Conservation (phyloP, 2,113 vertebrate species). For the Hemiprocne comata region DNA sequence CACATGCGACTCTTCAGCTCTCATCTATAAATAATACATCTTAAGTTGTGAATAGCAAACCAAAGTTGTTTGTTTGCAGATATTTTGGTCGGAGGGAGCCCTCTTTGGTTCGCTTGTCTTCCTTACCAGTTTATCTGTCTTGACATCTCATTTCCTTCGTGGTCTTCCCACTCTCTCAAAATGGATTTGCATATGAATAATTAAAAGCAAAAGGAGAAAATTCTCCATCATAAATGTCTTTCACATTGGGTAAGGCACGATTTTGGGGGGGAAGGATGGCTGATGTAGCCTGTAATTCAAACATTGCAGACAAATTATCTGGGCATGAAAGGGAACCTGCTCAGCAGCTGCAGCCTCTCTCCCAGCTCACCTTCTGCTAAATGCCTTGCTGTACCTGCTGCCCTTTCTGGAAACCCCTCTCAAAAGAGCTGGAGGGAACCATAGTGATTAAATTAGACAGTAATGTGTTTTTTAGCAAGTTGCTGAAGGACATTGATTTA, state of each 20-base stretch:
- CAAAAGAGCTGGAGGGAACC: background rate
- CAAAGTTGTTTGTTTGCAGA: background rate
- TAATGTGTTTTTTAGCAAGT: background rate
- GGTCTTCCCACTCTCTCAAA: background rate
- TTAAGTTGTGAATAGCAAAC: background rate
- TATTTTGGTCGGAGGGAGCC: background rate
- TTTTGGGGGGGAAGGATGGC: background rate
- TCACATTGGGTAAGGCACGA: background rate
- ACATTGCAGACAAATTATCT: background rate
- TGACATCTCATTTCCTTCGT: conserved; percentile 11
- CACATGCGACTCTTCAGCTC: background rate
- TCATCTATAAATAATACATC: conserved; percentile 24
- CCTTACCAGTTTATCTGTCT: conserved; percentile 9
- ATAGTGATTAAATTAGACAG: background rate
- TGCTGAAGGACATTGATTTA: background rate
- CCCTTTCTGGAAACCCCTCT: background rate
- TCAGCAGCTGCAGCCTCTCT: background rate
- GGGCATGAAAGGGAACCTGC: background rate
- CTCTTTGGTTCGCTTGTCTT: background rate
- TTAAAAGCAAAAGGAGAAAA: background rate
- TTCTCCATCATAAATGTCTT: background rate
- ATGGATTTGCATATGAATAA: conserved; percentile 12
- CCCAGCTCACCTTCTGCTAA: background rate
- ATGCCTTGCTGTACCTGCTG: background rate
- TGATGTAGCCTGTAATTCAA: background rate